phyloP scores from a whole-genome alignment of 2,797 vertebrate genomes.

The Melanotaenia parkinsoni region DNA sequence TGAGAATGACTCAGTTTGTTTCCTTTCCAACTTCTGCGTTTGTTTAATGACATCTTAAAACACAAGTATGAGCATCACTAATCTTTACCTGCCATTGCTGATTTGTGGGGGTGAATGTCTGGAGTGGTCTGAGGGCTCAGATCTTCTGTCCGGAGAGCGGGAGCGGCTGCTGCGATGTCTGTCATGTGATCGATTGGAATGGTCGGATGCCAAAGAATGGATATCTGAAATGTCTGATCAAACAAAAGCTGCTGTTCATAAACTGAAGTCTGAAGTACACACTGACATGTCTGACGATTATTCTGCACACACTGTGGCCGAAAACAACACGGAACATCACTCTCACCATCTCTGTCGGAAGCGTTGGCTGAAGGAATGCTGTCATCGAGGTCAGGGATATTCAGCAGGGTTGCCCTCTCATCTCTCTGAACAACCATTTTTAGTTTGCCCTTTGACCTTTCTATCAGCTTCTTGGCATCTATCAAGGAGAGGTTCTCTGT shows the following conservation, averaged over 20 bases:
- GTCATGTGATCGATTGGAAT: slow-evolving; percentile 97
- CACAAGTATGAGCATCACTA: background rate
- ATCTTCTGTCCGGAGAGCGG: slow-evolving; percentile 94
- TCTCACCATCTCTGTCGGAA: slow-evolving; percentile 96
- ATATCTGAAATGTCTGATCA: slow-evolving; percentile 98
- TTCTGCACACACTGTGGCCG: background rate
- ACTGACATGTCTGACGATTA: slow-evolving; percentile 8
- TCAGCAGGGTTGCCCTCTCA: slow-evolving; percentile 93
- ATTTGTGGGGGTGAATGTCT: slow-evolving; percentile 96
- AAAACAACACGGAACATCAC: background rate
- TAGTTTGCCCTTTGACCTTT: slow-evolving; percentile 98
- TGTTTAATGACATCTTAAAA: background rate
- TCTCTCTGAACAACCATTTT: slow-evolving; percentile 99
- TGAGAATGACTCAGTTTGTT: background rate
- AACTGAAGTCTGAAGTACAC: background rate
- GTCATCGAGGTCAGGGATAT: slow-evolving; percentile 98
- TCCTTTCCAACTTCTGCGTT: background rate
- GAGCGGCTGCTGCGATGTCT: slow-evolving; percentile 93
- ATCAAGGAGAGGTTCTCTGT: slow-evolving; percentile 99
- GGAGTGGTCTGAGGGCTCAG: slow-evolving; percentile 96
- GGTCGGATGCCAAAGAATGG: slow-evolving; percentile 97
- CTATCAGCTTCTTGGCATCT: slow-evolving; percentile 98
- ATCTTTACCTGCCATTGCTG: slow-evolving; percentile 94
- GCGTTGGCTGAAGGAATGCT: slow-evolving; percentile 98
- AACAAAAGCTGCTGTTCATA: slow-evolving; percentile 44